Evolutionary conservation across 2,797 vertebrate genomes (phyloP), one percentile per base, ranked within the genome.

Genomic region (Heteromormyrus szaboi): DNA sequence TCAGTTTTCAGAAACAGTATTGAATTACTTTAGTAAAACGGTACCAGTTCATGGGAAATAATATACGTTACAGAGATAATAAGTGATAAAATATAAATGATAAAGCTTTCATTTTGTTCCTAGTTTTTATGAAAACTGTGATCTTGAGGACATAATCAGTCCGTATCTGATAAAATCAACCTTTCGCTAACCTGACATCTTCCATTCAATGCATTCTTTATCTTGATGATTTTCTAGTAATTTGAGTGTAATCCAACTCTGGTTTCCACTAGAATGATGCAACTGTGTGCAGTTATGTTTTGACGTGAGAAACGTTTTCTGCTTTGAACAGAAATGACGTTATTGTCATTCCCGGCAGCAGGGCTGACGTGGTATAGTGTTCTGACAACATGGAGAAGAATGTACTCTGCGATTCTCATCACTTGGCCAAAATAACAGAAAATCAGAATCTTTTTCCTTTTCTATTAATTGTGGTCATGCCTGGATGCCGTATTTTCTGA

Each of bases 271-370:
- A 12, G 12, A 54, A 85, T 85, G 48, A 85, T 53, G 48, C 50
- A 85, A 33, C 84, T 85, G 22, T 85, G 50, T 85, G 22, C 50
- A 54, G 50, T 85, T 17, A 54, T 48, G 29, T 17, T 62, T 37
- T 19, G 25, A 17, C 25, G 2, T 62, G 7, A 19, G 29, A 84
- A 14, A 33, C 25, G 25, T 25, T 25, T 25, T 25, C 25, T 59
- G 46, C 53, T 84, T 19, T 84, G 19, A 59, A 56, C 72, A 59
- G 29, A 54, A 25, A 41, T 83, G 41, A 88, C 17, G 54, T 84
- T 53, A 88, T n/a, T 22, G 1, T 41, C 25, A 29, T 88, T 88
- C 79, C 88, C 41, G 29, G 88, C 79, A 88, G 54, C 4, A 12
- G 7, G 19, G 48, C 29, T 54, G 50, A 29, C 48, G 65, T n/a